Percentiles rank a stretch among this genome's conserved stretches.
These are phyloP conservation scores for Synergus itoensis DNA, from an alignment of 2,888 invertebrate genomes.

Conservation along the genomic window DNA sequence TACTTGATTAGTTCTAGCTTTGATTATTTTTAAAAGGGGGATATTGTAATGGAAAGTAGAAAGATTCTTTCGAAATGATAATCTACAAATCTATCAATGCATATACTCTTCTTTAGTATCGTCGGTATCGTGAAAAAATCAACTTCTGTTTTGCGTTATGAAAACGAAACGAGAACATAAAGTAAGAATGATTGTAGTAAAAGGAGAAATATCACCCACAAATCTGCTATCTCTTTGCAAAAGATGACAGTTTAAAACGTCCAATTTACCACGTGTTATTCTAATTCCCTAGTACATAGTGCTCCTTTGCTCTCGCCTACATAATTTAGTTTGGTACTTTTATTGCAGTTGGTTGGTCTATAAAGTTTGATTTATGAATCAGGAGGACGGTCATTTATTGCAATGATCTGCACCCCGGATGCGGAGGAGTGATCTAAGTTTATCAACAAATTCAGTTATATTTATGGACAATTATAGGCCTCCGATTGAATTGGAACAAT, in stretches of 20 bases:
- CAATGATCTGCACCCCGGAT: constrained; percentile 29
- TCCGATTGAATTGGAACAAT: no score
- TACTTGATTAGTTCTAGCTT: not conserved
- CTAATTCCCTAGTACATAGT: constrained; percentile 18
- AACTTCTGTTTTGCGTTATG: not conserved
- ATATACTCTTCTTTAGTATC: not conserved
- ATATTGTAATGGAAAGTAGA: not conserved
- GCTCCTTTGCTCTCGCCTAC: constrained; percentile 12
- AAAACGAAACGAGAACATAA: constrained; percentile 8
- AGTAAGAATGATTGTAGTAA: constrained; percentile 17
- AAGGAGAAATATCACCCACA: constrained; percentile 27
- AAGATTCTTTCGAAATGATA: not conserved
- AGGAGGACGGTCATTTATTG: constrained; percentile 31
- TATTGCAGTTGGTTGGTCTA: constrained; percentile 38
- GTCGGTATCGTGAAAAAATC: not conserved
- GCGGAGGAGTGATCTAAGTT: not conserved
- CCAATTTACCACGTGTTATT: constrained; percentile 29
- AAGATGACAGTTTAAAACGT: constrained; percentile 16
- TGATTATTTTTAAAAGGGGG: not conserved
- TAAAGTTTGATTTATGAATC: constrained; percentile 41
- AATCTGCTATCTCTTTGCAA: constrained; percentile 17
- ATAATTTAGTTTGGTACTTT: constrained; percentile 24
- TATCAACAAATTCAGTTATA: not conserved
- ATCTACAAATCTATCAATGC: not conserved
- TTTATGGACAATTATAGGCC: not conserved